Conservation (phyloP, 1,140 invertebrate species). For the Phymastichus coffea region DNA sequence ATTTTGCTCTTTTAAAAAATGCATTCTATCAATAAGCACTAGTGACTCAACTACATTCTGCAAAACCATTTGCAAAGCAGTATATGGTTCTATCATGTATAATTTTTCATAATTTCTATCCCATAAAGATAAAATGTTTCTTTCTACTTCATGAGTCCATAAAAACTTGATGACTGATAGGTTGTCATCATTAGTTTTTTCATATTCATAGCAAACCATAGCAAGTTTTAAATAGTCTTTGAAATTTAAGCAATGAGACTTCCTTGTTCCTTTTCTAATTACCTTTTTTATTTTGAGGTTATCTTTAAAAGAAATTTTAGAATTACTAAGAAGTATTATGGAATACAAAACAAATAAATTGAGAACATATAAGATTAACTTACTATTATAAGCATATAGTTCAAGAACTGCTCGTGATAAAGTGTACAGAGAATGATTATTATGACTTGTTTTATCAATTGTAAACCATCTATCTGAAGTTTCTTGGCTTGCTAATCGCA, state of each 20-base stretch:
- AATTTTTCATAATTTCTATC: slow-evolving; percentile 36
- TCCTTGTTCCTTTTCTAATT: slow-evolving; percentile 61
- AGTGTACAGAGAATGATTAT: slow-evolving; percentile 59
- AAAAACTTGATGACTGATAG: too few relatives aligned
- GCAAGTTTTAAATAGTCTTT: slow-evolving; percentile 56
- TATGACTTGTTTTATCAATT: slow-evolving; percentile 50
- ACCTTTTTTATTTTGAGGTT: slow-evolving; percentile 57
- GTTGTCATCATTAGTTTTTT: slow-evolving; percentile 19
- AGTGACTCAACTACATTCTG: slow-evolving; percentile 49
- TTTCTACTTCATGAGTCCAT: slow-evolving; percentile 33
- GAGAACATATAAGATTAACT: slow-evolving; percentile 33
- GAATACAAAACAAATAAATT: slow-evolving; percentile 10
- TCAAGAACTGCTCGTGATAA: slow-evolving; percentile 63
- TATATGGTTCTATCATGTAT: slow-evolving; percentile 42
- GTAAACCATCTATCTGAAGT: slow-evolving; percentile 51
- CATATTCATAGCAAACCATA: slow-evolving; percentile 40
- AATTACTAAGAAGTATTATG: not conserved
- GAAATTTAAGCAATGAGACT: slow-evolving; percentile 55
- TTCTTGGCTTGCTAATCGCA: slow-evolving; percentile 67
- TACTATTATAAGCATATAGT: slow-evolving; percentile 60
- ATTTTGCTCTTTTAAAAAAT: slow-evolving; percentile 43
- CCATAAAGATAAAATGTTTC: slow-evolving; percentile 37
- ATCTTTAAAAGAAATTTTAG: slow-evolving; percentile 52
- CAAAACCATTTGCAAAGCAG: slow-evolving; percentile 47
- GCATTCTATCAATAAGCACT: slow-evolving; percentile 45